Conservation (phyloP, 2,888 invertebrate genomes). For the Poecilobothrus nobilitatus region DNA sequence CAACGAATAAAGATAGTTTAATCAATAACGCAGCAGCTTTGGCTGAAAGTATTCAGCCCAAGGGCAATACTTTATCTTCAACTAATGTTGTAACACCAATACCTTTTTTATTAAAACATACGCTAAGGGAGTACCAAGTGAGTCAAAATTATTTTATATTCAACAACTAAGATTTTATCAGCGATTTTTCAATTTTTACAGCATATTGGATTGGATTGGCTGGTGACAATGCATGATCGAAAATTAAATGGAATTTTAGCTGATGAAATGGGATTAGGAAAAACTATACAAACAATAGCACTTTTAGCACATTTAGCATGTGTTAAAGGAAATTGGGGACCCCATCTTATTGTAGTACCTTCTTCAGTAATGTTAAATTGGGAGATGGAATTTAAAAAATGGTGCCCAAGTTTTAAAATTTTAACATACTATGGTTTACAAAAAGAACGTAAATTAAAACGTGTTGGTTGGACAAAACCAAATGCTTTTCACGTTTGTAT, state of each 20-base stretch:
- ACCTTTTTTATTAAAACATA: slow-evolving; percentile 84
- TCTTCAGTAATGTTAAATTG: slow-evolving; percentile 99
- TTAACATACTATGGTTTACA: slow-evolving; percentile 95
- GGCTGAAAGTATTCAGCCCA: slow-evolving; percentile 94
- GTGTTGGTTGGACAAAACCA: slow-evolving; percentile 95
- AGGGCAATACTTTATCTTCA: slow-evolving; percentile 92
- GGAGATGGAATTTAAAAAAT: slow-evolving; percentile 99
- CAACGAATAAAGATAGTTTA: slow-evolving; percentile 53
- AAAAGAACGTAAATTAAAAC: slow-evolving; percentile 86
- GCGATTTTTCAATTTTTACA: slow-evolving; percentile 35
- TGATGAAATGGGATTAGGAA: slow-evolving; percentile 95
- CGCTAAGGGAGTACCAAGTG: slow-evolving; percentile 77
- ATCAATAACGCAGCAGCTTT: slow-evolving; percentile 88
- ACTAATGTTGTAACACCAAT: slow-evolving; percentile 89
- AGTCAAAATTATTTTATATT: slow-evolving; percentile 10
- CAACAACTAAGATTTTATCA: neutral
- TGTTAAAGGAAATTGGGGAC: slow-evolving; percentile 87
- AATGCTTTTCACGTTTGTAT: slow-evolving; percentile 98
- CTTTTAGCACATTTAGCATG: slow-evolving; percentile 89
- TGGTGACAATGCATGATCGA: slow-evolving; percentile 91
- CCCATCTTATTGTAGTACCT: slow-evolving; percentile 96
- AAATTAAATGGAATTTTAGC: slow-evolving; percentile 93
- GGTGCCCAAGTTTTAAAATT: slow-evolving; percentile 99
- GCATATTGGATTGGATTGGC: slow-evolving; percentile 95
- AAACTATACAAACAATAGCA: slow-evolving; percentile 95